Conservation (phyloP, 2,113 vertebrate species). For the Tylochromis polylepis region DNA sequence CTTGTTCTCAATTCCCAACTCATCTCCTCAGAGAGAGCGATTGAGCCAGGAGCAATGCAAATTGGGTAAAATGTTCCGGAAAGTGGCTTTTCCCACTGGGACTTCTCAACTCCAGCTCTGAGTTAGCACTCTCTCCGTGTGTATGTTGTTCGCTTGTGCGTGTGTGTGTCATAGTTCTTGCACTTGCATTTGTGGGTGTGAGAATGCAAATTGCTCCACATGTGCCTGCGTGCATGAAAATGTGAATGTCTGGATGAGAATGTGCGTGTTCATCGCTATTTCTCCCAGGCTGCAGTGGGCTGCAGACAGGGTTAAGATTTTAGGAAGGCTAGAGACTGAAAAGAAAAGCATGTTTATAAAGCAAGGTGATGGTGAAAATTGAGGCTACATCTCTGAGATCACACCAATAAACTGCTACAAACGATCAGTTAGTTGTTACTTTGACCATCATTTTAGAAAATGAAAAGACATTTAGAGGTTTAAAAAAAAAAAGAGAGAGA, state of each 20-base stretch:
- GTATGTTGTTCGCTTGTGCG: not conserved
- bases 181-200: not conserved
- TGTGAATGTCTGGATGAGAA: not conserved
- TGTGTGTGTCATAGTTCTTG: not conserved
- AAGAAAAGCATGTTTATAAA: not conserved
- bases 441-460: not conserved
- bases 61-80: conserved; percentile 72
- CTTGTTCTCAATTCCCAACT: conserved; percentile 43
- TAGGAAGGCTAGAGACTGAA: not conserved
- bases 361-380: conserved; percentile 7
- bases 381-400: conserved; percentile 16
- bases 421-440: conserved; percentile 2
- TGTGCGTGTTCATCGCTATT: not conserved
- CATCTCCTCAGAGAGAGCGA: conserved; percentile 35
- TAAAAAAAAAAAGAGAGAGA: not conserved
- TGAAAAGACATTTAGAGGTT: not conserved
- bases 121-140: conserved; percentile 27
- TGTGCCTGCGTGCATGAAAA: not conserved
- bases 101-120: conserved; percentile 47
- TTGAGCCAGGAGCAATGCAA: conserved; percentile 69
- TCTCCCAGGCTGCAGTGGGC: not conserved
- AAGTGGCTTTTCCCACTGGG: conserved; percentile 67
- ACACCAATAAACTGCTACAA: conserved; percentile 9
- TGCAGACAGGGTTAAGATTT: not conserved
- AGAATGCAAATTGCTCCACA: conserved; percentile 3